These are phyloP conservation scores for Syngnathoides biaculeatus DNA, from an alignment of 2,113 vertebrate genomes.

Conservation along the genomic window DNA sequence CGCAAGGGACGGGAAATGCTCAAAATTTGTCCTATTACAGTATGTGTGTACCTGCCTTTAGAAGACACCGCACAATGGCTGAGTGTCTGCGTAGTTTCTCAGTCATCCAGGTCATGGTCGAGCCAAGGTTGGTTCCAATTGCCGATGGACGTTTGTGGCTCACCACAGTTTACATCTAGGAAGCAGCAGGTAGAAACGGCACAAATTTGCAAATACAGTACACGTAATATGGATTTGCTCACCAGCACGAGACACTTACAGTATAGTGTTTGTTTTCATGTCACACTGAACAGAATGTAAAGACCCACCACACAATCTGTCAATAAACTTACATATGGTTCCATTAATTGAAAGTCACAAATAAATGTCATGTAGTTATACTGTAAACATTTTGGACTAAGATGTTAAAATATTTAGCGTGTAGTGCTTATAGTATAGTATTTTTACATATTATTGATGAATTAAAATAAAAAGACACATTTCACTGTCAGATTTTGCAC, in stretches of 20 bases:
- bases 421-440: conserved; percentile 54
- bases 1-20: neutral
- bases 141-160: neutral
- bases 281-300: conserved; percentile 48
- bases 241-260: neutral
- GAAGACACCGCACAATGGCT: conserved; percentile 26
- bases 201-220: neutral
- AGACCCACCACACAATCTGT: conserved; percentile 44
- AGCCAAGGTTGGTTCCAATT: neutral
- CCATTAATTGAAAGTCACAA: conserved; percentile 25
- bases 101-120: neutral
- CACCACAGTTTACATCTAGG: neutral
- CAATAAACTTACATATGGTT: conserved; percentile 44
- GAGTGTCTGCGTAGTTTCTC: neutral
- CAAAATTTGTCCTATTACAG: neutral
- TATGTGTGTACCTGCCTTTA: neutral
- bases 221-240: neutral
- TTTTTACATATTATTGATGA: conserved; percentile 50
- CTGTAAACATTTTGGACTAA: conserved; percentile 28
- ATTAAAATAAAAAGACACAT: conserved; percentile 40
- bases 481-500: conserved; percentile 27
- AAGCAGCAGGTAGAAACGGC: conserved; percentile 13
- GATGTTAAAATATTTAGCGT: conserved; percentile 41
- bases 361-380: conserved; percentile 15
- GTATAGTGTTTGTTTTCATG: conserved; percentile 26